Evolutionary conservation across 2,888 invertebrate species (phyloP), one percentile per base, ranked within the genome.

Genomic region (Carabus problematicus): DNA sequence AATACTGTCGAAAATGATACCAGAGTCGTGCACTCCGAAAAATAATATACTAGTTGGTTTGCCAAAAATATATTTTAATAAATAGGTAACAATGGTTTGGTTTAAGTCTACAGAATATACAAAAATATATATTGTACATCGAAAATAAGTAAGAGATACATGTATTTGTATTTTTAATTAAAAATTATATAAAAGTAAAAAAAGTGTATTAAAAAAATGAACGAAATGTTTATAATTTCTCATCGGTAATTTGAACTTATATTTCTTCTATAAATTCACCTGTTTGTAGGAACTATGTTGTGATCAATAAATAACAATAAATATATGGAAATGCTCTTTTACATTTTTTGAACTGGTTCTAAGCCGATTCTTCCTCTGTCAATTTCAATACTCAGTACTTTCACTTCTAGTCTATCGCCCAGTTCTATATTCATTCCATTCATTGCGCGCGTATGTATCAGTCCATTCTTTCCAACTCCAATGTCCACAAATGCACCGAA

Each of bases 401-500:
- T 87, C 1, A 90, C 90, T 54, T 89, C 85, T 0, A 92, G 88
- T 45, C 87, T 84, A 77, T 92, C 89, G 0, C 92, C 92, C 12
- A 92, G 81, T 74, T 85, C 86, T 0, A 91, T 83, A 0, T 81
- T 83, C 40, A 81, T 77, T 7, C 85, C 85, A 7, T 84, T 84
- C 77, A 89, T 81, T 60, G 87, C 84, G 73, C 85, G 90, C 0
- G 79, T 81, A 74, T 91, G 93, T 72, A 94, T 87, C 8, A 94
- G 83, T 0, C 91, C 93, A 77, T 89, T 85, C 60, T 81, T 85
- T 18, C 89, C 89, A 0, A 93, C 89, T 0, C 94, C 94, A 73
- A 93, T 87, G 78, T 97, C 97, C 0, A 96, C 92, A 82, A 97
- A 97, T 62, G 92, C 91, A 0, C 97, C 97, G 80, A 97, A 97